phyloP scores from a whole-genome alignment of 2,797 vertebrate genomes.

The Manis crassicaudata region DNA sequence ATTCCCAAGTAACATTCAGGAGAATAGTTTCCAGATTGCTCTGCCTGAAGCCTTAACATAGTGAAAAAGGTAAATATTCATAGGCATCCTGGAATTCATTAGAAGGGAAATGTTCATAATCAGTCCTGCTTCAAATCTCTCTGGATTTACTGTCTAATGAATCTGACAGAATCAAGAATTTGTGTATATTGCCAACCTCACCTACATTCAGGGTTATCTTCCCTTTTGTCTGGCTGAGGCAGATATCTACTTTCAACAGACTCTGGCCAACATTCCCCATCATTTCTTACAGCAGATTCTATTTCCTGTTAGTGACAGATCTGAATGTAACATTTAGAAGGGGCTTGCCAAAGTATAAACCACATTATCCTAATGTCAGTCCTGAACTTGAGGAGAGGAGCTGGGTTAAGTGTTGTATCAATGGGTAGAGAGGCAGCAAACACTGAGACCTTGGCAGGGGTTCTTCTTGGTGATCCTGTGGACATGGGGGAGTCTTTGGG shows the following conservation, averaged over 20 bases:
- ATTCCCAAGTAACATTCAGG: slow-evolving; percentile 87
- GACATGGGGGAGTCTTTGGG: slow-evolving; percentile 73
- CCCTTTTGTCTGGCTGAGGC: slow-evolving; percentile 67
- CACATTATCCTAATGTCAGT: slow-evolving; percentile 85
- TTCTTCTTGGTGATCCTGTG: slow-evolving; percentile 70
- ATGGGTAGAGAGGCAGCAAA: slow-evolving; percentile 41
- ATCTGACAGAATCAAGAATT: slow-evolving; percentile 28
- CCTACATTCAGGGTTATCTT: background rate
- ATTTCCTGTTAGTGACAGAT: slow-evolving; percentile 82
- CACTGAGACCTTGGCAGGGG: slow-evolving; percentile 86
- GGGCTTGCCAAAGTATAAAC: slow-evolving; percentile 88
- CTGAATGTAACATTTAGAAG: slow-evolving; percentile 87
- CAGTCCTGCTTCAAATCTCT: background rate
- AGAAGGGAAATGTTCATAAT: slow-evolving; percentile 46
- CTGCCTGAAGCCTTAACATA: slow-evolving; percentile 79
- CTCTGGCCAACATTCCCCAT: background rate
- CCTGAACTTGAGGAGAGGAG: slow-evolving; percentile 65
- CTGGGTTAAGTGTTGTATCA: slow-evolving; percentile 65
- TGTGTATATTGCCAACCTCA: slow-evolving; percentile 16
- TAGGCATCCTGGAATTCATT: background rate
- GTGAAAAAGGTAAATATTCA: slow-evolving; percentile 81
- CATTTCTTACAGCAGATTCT: slow-evolving; percentile 73
- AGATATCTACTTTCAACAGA: slow-evolving; percentile 57
- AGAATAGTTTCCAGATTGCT: slow-evolving; percentile 86
- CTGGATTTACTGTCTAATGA: slow-evolving; percentile 57